These are phyloP conservation scores for Heliothis subflexa DNA, from an alignment of 1,140 invertebrate genomes.

Conservation along the genomic window DNA sequence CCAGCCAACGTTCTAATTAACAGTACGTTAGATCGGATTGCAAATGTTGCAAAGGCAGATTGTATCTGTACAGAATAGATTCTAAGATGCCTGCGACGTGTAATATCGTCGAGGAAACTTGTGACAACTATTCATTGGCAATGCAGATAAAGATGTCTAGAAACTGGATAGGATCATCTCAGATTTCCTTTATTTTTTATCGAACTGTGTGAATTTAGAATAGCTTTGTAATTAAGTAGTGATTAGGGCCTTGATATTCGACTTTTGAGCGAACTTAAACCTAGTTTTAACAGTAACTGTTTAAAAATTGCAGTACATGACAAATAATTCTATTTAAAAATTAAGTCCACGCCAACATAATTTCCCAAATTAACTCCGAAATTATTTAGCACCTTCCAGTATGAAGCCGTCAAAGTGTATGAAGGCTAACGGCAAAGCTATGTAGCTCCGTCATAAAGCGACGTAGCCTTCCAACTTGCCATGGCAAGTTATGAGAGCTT, in stretches of 20 bases:
- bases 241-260: no score
- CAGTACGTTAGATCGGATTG: no score
- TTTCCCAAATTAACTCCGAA: slow-evolving; percentile 1
- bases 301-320: not conserved
- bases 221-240: not conserved
- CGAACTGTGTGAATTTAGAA: not conserved
- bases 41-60: no score
- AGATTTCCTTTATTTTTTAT: not conserved
- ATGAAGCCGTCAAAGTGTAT: not conserved
- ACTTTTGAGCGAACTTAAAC: no score
- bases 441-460: slow-evolving; percentile 2
- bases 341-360: not conserved
- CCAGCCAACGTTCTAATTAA: no score
- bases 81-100: not conserved
- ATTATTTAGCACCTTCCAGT: slow-evolving; percentile 10
- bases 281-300: no score
- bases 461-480: slow-evolving; percentile 5
- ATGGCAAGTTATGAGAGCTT: slow-evolving; percentile 9
- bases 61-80: not conserved
- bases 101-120: not conserved
- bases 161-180: not conserved
- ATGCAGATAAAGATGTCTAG: not conserved
- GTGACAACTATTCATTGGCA: slow-evolving; percentile 4
- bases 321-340: not conserved
- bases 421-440: not conserved